phyloP scores from a whole-genome alignment of 1,140 invertebrate genomes.

The Physella acuta region DNA sequence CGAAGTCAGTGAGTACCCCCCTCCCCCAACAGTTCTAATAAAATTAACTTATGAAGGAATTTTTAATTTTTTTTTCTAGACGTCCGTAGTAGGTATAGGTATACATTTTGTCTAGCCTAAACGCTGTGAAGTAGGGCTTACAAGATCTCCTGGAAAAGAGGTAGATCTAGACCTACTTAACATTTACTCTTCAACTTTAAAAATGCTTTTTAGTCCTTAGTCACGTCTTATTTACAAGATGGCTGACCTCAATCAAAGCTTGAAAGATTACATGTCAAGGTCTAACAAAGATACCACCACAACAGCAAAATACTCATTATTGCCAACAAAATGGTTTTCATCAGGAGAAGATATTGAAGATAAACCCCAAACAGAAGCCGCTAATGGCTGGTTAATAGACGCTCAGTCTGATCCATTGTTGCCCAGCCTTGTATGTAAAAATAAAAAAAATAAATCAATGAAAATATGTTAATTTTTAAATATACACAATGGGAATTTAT shows the following conservation, averaged over 20 bases:
- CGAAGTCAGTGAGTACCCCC: too few species aligned
- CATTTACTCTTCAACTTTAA: too few species aligned
- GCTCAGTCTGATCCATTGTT: slow-evolving; percentile 50
- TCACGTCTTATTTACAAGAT: slow-evolving; percentile 28
- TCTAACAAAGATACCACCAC: slow-evolving; percentile 22
- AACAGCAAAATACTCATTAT: slow-evolving; percentile 20
- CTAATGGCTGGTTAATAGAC: slow-evolving; percentile 53
- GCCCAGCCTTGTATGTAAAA: slow-evolving; percentile 50
- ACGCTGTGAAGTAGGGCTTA: too few species aligned
- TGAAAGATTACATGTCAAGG: slow-evolving; percentile 44
- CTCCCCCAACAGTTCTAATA: too few species aligned
- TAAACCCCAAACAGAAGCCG: slow-evolving; percentile 35
- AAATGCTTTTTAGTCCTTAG: too few species aligned
- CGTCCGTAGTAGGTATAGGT: too few species aligned
- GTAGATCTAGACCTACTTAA: too few species aligned
- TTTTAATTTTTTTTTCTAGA: too few species aligned
- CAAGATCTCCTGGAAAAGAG: too few species aligned
- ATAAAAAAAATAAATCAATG: background rate
- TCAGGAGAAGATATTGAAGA: slow-evolving; percentile 27
- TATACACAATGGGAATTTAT: background rate
- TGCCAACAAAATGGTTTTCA: slow-evolving; percentile 39
- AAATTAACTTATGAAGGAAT: too few species aligned
- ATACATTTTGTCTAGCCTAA: too few species aligned
- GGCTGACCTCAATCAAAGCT: slow-evolving; percentile 40
- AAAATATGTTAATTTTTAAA: background rate